phyloP scores from a whole-genome alignment of 64 coral and sea anemone species.

The Pachyseris speciosa region DNA sequence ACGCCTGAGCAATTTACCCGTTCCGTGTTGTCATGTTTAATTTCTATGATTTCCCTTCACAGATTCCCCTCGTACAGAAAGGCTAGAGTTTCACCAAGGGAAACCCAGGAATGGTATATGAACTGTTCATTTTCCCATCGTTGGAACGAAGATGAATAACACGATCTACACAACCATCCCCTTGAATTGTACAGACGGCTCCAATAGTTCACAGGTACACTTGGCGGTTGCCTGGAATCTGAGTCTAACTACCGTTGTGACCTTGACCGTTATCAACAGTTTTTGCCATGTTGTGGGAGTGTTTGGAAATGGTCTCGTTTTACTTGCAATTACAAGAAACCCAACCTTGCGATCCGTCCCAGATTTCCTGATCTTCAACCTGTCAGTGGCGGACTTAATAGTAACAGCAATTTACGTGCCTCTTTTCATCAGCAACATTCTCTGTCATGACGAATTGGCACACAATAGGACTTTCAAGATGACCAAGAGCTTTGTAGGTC shows the following conservation, averaged over 20 bases:
- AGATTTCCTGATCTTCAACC: conserved; percentile 39
- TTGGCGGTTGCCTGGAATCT: not conserved
- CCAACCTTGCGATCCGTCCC: not conserved
- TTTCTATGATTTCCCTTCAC: no score
- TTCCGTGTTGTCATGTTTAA: no score
- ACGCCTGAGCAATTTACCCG: no score
- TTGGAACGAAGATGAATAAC: not conserved
- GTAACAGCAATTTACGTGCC: conserved; percentile 31
- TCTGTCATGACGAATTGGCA: not conserved
- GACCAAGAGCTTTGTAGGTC: not conserved
- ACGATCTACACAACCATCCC: not conserved
- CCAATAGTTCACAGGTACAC: not conserved
- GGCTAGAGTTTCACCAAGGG: no score
- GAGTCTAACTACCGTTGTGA: not conserved
- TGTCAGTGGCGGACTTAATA: conserved; percentile 33
- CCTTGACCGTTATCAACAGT: not conserved
- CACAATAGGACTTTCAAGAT: not conserved
- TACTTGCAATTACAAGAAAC: conserved; percentile 6
- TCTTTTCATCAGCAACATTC: not conserved
- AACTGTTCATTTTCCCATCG: not conserved
- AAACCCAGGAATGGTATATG: not conserved
- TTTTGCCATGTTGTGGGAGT: conserved; percentile 1
- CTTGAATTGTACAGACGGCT: not conserved
- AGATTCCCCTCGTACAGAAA: no score
- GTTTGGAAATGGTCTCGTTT: conserved; percentile 40